Percentiles rank a stretch among this genome's conserved stretches.
Conservation (phyloP, 2,888 invertebrate genomes). For the Anthrax anthrax region DNA sequence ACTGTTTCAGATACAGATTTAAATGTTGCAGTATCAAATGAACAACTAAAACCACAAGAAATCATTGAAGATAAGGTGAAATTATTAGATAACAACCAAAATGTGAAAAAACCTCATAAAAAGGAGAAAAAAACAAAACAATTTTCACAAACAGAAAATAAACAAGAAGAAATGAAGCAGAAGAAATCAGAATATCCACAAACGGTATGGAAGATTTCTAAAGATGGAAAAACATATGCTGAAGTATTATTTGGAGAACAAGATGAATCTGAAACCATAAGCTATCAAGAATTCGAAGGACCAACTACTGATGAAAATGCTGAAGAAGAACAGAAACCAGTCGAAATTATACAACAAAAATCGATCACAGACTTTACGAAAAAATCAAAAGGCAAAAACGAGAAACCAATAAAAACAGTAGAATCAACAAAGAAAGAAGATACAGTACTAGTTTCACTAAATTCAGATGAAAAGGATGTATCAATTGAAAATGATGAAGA, state of each 20-base stretch:
- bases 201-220: conserved; percentile 37
- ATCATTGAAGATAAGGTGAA: too few relatives aligned
- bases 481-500: background rate
- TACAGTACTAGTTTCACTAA: too few relatives aligned
- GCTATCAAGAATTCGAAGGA: background rate
- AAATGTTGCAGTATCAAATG: too few relatives aligned
- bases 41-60: too few relatives aligned
- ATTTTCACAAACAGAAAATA: background rate
- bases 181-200: conserved; percentile 4
- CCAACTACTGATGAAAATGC: too few relatives aligned
- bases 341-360: too few relatives aligned
- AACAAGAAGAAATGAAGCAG: background rate
- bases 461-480: background rate
- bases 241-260: conserved; percentile 43
- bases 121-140: background rate
- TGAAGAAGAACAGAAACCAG: conserved; percentile 2
- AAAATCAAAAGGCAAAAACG: background rate
- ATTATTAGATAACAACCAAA: too few relatives aligned
- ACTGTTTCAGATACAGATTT: background rate
- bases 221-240: conserved; percentile 55
- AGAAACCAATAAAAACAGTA: too few relatives aligned
- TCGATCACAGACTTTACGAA: too few relatives aligned
- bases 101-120: background rate
- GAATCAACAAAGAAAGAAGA: too few relatives aligned
- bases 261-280: background rate